These are phyloP conservation scores for Doris montereyensis DNA, from an alignment of 2,888 invertebrate species.

Conservation along the genomic window DNA sequence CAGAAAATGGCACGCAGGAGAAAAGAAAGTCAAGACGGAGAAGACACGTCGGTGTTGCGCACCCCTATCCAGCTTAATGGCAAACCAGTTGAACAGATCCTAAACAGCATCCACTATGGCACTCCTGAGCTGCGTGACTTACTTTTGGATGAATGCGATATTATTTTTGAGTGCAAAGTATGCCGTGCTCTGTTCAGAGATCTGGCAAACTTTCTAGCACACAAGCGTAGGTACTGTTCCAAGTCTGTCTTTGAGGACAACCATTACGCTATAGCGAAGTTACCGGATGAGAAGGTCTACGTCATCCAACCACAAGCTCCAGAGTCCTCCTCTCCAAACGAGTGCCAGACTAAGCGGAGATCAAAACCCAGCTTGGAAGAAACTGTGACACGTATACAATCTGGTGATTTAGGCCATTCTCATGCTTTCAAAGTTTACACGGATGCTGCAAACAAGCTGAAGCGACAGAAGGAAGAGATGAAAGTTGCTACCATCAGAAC, in stretches of 20 bases:
- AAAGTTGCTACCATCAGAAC: constrained; percentile 50
- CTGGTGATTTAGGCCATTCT: constrained; percentile 56
- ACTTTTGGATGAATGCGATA: constrained; percentile 87
- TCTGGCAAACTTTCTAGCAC: constrained; percentile 89
- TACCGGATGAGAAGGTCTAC: constrained; percentile 60
- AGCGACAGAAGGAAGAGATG: constrained; percentile 46
- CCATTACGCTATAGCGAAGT: constrained; percentile 71
- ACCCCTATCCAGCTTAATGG: constrained; percentile 58
- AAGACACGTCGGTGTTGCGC: constrained; percentile 60
- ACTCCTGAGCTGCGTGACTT: constrained; percentile 83
- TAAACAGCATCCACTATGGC: constrained; percentile 82
- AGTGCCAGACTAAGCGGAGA: too few species aligned
- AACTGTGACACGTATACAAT: constrained; percentile 48
- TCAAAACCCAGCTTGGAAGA: constrained; percentile 32
- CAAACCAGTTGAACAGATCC: constrained; percentile 75
- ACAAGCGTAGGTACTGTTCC: constrained; percentile 87
- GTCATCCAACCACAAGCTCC: constrained; percentile 52
- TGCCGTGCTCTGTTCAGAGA: constrained; percentile 90
- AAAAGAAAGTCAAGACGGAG: not conserved
- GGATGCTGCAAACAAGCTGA: constrained; percentile 55
- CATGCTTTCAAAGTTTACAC: constrained; percentile 58
- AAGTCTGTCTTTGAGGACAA: constrained; percentile 48
- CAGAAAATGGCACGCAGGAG: not conserved
- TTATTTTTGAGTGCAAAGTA: constrained; percentile 90
- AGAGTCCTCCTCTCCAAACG: constrained; percentile 22